Percentiles rank a stretch among this genome's conserved stretches.
These are phyloP conservation scores for Corapipo altera DNA, from an alignment of 2,113 vertebrate genomes.

Conservation along the genomic window DNA sequence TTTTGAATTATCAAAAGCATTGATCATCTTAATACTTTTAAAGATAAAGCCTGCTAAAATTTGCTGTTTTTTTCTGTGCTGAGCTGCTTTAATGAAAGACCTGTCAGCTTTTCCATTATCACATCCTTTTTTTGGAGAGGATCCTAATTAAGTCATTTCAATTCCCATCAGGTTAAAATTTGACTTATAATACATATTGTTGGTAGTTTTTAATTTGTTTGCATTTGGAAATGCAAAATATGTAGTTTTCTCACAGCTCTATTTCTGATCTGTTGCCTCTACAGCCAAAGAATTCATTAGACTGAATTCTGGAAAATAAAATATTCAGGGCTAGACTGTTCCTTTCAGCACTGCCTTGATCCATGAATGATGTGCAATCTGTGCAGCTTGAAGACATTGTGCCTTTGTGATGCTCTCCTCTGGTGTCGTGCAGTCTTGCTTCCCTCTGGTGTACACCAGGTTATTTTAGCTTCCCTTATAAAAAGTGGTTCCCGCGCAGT, in stretches of 20 bases:
- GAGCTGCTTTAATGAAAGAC: neutral
- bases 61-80: neutral
- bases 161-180: neutral
- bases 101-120: neutral
- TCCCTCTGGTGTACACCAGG: neutral
- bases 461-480: neutral
- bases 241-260: neutral
- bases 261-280: neutral
- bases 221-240: slow-evolving; percentile 5
- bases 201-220: neutral
- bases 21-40: neutral
- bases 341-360: slow-evolving; percentile 3
- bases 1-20: neutral
- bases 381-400: neutral
- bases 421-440: neutral
- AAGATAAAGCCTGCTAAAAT: neutral
- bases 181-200: neutral
- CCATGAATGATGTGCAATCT: neutral
- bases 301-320: slow-evolving; percentile 4
- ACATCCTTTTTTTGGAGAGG: neutral
- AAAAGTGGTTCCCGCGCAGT: neutral
- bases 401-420: neutral
- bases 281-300: slow-evolving; percentile 4
- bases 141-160: neutral
- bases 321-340: slow-evolving; percentile 25